These are phyloP conservation scores for Hyles vespertilio DNA, from an alignment of 1,140 invertebrate genomes.

Conservation along the genomic window DNA sequence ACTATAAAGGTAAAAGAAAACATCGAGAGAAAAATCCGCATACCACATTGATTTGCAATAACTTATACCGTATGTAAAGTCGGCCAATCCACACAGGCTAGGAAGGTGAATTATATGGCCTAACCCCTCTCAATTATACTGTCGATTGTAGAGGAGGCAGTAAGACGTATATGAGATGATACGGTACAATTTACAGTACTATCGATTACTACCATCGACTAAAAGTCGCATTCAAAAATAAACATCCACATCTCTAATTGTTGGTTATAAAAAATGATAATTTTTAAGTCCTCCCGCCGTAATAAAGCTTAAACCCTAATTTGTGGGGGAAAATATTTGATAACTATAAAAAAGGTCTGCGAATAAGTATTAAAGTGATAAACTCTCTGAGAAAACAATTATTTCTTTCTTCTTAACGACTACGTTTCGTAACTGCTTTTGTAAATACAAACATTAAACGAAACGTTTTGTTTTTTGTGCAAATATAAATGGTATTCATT, in stretches of 20 bases:
- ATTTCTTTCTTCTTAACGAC: neutral
- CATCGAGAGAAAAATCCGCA: neutral
- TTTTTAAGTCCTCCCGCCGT: slow-evolving; percentile 10
- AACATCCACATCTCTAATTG: neutral
- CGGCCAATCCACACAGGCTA: neutral
- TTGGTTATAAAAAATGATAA: slow-evolving; percentile 9
- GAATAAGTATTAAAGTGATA: slow-evolving; percentile 9
- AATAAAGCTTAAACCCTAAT: slow-evolving; percentile 15
- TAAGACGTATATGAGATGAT: too few species aligned
- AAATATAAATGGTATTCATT: too few species aligned
- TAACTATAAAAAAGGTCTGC: slow-evolving; percentile 8
- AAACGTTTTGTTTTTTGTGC: neutral
- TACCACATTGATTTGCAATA: neutral
- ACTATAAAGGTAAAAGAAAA: too few species aligned
- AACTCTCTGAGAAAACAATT: slow-evolving; percentile 6
- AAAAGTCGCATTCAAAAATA: neutral
- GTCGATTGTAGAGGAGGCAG: too few species aligned
- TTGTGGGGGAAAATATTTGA: slow-evolving; percentile 14
- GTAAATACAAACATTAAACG: neutral
- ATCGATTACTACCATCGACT: neutral
- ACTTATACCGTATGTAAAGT: too few species aligned
- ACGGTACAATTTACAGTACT: too few species aligned
- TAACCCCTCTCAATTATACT: too few species aligned
- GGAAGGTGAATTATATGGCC: neutral
- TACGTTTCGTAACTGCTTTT: slow-evolving; percentile 8